Base-by-base conservation (phyloP, 2,113 vertebrate genomes). In the Tetrao urogallus region DNA sequence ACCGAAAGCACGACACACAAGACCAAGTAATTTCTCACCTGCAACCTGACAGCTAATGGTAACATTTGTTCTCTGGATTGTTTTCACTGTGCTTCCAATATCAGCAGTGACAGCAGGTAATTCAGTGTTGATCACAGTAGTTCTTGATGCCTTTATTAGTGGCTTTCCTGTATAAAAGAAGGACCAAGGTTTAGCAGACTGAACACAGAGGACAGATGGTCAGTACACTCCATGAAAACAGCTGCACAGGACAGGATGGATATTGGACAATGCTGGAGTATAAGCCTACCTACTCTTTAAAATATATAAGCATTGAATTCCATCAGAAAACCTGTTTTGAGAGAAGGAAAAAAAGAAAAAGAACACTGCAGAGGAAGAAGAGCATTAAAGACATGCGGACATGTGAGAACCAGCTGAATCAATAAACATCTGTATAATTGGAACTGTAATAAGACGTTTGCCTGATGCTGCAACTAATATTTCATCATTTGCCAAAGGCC, bases 31-130 rank as follows among this genome's bases (percentile, higher is more conserved):
- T 74, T 89, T 92, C 98, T 98, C 74, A 98, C 98, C 98, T 97
- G 98, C 98, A 22, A 98, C 98, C 69, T 98, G 98, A 93, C 98
- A 98, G 94, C 82, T 97, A 83, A 98, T 98, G 13, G 97, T 98
- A 91, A 98, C 96, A 56, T 98, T 98, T 80, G 92, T 90, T 79
- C 96, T 96, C 43, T 30, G 96, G 25, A 98, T 95, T 42, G 98
- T 98, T 96, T 97, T 98, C 95, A 98, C 50, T 21, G 93, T 96
- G 80, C 97, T 96, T 63, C 98, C 98, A 67, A 98, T 94, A 38
- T 98, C 98, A 64, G 96, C 92, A 10, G 91, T 93, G 70, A 98
- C 52, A 11, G 94, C 63, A 34, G 95, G 90, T 2, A 83, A 96
- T 60, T 98, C 96, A 4, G 92, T 97, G 93, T 98, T 98, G 95